Percentiles rank a stretch among this genome's conserved stretches.
phyloP scores from a whole-genome alignment of 2,888 invertebrate species.

The Mesoligia furuncula region DNA sequence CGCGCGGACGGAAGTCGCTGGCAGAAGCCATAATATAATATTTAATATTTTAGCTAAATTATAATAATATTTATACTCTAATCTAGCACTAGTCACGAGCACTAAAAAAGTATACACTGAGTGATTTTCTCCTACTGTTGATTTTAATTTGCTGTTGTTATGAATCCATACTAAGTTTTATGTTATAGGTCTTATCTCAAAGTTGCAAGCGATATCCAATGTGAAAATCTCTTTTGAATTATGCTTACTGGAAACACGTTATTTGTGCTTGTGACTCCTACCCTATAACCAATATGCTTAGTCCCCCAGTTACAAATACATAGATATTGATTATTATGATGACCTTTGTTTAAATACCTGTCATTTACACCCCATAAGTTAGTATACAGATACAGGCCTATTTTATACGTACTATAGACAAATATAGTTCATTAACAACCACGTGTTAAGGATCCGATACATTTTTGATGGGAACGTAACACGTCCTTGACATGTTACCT shows the following conservation, averaged over 20 bases:
- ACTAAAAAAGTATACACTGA: neutral
- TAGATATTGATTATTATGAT: too few relatives aligned
- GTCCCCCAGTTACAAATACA: too few relatives aligned
- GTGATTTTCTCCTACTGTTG: neutral
- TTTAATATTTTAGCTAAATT: too few relatives aligned
- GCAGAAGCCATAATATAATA: too few relatives aligned
- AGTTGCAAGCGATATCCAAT: neutral
- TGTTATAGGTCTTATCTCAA: neutral
- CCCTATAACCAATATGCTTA: too few relatives aligned
- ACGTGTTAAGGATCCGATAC: conserved; percentile 11
- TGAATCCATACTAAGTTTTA: too few relatives aligned
- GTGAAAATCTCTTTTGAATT: neutral
- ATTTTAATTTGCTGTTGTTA: too few relatives aligned
- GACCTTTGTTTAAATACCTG: neutral
- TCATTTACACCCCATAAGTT: conserved; percentile 4
- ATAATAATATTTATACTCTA: neutral
- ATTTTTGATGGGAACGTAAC: conserved; percentile 39
- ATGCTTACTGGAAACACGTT: too few relatives aligned
- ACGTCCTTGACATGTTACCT: conserved; percentile 44
- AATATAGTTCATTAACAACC: neutral
- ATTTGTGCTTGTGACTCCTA: too few relatives aligned
- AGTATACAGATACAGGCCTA: neutral
- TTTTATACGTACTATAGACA: neutral
- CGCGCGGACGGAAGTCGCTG: too few relatives aligned
- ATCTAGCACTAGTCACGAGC: neutral